Evolutionary conservation across 2,113 vertebrate genomes (phyloP).

Genomic region (Nerophis ophidion): DNA sequence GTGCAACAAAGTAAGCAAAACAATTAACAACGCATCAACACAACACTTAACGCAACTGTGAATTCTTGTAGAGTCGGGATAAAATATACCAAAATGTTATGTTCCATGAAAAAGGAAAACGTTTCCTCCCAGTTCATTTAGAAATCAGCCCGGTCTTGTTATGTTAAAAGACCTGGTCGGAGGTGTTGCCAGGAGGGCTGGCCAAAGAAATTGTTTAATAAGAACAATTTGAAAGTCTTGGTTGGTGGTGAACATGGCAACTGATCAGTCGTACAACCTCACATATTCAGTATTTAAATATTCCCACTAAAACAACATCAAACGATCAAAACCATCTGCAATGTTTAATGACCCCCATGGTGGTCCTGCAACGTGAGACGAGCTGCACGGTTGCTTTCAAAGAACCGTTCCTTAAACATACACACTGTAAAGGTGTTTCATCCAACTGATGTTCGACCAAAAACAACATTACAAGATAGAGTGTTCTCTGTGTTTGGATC

Average conservation of each 20-base stretch:
- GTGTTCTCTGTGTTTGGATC: no score
- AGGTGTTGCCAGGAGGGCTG: slow-evolving; percentile 3
- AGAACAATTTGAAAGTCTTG: background rate
- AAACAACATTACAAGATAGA: no score
- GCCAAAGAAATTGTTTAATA: background rate
- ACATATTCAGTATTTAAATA: slow-evolving; percentile 1
- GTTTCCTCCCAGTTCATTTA: background rate
- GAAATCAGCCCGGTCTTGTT: background rate
- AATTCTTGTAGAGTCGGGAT: background rate
- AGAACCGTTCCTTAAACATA: no score
- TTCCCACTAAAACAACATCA: background rate
- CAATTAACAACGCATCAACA: background rate
- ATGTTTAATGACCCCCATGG: background rate
- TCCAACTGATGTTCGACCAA: no score
- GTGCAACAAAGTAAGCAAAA: background rate
- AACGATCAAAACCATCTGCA: slow-evolving; percentile 1
- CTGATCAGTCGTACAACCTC: background rate
- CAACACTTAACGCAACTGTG: background rate
- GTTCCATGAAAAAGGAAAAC: background rate
- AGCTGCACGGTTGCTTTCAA: background rate
- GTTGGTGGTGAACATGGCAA: background rate
- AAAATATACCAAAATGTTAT: background rate
- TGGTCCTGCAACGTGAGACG: background rate
- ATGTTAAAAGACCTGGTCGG: slow-evolving; percentile 4
- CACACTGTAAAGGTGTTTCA: no score